Evolutionary conservation across 2,797 vertebrate species (phyloP).

Genomic region (Myotis vivesi): DNA sequence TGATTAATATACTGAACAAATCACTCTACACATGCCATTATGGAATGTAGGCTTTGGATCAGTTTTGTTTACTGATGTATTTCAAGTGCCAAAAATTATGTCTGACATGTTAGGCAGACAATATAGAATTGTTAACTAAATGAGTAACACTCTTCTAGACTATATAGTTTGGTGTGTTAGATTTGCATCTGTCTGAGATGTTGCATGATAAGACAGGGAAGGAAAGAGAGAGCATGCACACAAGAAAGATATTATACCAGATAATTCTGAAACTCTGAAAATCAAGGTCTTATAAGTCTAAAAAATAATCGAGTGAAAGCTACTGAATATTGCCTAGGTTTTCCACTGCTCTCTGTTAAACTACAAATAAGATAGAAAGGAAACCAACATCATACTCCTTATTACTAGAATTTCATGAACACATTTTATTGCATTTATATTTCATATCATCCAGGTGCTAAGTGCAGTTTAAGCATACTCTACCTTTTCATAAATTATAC

Average conservation of each 20-base stretch:
- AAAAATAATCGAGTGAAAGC: background rate
- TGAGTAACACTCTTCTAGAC: background rate
- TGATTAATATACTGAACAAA: too few species aligned
- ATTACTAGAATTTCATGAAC: slow-evolving; percentile 67
- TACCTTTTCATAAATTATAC: slow-evolving; percentile 64
- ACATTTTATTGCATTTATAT: slow-evolving; percentile 69
- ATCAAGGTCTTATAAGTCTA: background rate
- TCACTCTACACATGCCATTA: background rate
- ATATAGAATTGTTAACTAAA: background rate
- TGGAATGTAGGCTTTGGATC: background rate
- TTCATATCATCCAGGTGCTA: slow-evolving; percentile 63
- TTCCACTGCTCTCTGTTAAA: slow-evolving; percentile 33
- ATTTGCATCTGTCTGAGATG: background rate
- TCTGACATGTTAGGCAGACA: background rate
- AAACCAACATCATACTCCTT: slow-evolving; percentile 10
- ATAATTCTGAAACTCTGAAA: background rate
- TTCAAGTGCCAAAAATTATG: background rate
- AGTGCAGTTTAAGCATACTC: slow-evolving; percentile 64
- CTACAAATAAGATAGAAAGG: slow-evolving; percentile 44
- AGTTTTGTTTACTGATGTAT: background rate
- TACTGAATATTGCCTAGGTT: background rate
- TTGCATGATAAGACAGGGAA: background rate
- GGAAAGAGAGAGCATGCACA: background rate
- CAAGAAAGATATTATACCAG: background rate
- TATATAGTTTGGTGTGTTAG: background rate